Percentiles rank a stretch among this genome's conserved stretches.
These are phyloP conservation scores for Silurus meridionalis DNA, from an alignment of 2,113 vertebrate species.

Conservation along the genomic window DNA sequence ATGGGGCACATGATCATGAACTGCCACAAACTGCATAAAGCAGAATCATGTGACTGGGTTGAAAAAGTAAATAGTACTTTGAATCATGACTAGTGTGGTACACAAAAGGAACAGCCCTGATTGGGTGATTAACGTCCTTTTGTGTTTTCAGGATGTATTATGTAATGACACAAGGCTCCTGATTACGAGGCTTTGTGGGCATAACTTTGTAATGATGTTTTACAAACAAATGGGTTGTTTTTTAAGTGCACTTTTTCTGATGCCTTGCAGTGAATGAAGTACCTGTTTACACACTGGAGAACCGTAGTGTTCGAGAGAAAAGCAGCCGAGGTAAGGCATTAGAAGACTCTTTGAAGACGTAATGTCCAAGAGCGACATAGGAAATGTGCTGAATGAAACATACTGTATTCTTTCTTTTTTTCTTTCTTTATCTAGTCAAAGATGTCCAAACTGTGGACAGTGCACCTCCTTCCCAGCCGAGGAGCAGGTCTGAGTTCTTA, in stretches of 20 bases:
- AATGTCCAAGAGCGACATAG: not conserved
- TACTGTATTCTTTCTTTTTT: not conserved
- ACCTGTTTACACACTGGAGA: constrained; percentile 75
- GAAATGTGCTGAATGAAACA: constrained; percentile 24
- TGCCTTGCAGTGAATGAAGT: constrained; percentile 72
- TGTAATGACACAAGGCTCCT: constrained; percentile 26
- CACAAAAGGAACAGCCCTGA: constrained; percentile 19
- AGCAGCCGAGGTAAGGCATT: constrained; percentile 69
- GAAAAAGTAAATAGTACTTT: constrained; percentile 39
- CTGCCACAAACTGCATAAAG: constrained; percentile 9
- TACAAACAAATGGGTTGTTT: constrained; percentile 6
- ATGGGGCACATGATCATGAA: constrained; percentile 15
- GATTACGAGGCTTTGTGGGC: constrained; percentile 21
- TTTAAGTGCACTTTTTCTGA: not conserved
- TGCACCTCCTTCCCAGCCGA: constrained; percentile 66
- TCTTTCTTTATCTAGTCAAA: constrained; percentile 62
- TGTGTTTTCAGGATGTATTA: constrained; percentile 24
- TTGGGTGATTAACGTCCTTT: constrained; percentile 27
- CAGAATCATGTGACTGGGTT: constrained; percentile 35
- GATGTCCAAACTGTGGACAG: constrained; percentile 69
- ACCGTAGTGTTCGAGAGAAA: constrained; percentile 67
- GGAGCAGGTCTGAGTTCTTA: constrained; percentile 71
- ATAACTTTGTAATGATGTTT: constrained; percentile 12
- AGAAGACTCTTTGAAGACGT: constrained; percentile 3
- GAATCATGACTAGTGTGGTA: constrained; percentile 18